Conservation (phyloP, 2,888 invertebrate genomes). For the Drosophila kuntzei region DNA sequence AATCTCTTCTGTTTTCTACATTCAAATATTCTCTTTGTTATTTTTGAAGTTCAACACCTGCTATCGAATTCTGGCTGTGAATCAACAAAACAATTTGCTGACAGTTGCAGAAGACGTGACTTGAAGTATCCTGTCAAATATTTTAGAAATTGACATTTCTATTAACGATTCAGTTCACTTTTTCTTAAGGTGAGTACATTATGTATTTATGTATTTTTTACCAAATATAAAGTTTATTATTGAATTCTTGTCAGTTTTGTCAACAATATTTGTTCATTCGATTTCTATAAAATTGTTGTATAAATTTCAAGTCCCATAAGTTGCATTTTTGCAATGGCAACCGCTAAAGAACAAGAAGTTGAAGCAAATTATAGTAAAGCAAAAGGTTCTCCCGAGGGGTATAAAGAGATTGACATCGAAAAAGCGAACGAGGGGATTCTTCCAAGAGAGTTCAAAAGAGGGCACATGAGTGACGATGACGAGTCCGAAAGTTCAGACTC, state of each 20-base stretch:
- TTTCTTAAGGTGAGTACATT: neutral
- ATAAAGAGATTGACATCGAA: neutral
- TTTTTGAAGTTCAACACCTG: neutral
- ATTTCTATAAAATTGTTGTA: neutral
- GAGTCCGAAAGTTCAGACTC: constrained; percentile 37
- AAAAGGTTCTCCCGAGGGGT: neutral
- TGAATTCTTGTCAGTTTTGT: neutral
- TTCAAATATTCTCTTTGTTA: neutral
- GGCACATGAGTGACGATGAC: neutral
- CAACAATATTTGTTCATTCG: neutral
- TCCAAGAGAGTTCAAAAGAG: neutral
- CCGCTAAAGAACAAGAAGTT: neutral
- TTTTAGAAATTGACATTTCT: constrained; percentile 18
- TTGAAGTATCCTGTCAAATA: constrained; percentile 12
- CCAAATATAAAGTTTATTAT: neutral
- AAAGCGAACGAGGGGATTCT: neutral
- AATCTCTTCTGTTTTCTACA: neutral
- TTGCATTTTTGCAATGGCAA: neutral
- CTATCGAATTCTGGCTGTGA: neutral
- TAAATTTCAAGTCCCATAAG: constrained; percentile 4
- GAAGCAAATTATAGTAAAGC: neutral
- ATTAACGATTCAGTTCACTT: constrained; percentile 5
- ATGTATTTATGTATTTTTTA: neutral
- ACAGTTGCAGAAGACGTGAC: constrained; percentile 5
- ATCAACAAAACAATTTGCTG: neutral